phyloP scores from a whole-genome alignment of 1,140 invertebrate species.

The Parasteatoda tepidariorum region DNA sequence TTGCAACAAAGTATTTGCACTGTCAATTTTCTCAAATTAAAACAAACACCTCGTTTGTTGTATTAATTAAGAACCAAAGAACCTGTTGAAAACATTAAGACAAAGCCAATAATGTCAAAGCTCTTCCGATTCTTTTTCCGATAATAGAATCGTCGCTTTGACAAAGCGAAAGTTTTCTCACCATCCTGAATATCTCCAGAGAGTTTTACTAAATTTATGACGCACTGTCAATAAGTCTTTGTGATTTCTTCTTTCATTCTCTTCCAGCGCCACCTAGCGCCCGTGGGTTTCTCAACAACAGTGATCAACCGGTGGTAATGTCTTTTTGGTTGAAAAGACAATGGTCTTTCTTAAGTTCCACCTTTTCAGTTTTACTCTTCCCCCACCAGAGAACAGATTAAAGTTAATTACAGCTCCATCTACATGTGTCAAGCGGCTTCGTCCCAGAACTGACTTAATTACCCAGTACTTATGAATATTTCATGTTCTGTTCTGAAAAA shows the following conservation, averaged over 20 bases:
- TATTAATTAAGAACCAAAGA: not conserved
- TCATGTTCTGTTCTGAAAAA: slow-evolving; percentile 48
- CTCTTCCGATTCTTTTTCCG: slow-evolving; percentile 34
- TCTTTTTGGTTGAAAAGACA: slow-evolving; percentile 50
- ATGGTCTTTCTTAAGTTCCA: slow-evolving; percentile 46
- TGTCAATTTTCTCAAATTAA: too few relatives aligned
- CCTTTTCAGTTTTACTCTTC: slow-evolving; percentile 44
- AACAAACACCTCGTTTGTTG: too few relatives aligned
- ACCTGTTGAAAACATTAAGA: slow-evolving; percentile 34
- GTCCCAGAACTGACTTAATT: slow-evolving; percentile 52
- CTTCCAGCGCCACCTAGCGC: slow-evolving; percentile 19
- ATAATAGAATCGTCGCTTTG: not conserved
- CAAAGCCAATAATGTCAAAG: slow-evolving; percentile 53
- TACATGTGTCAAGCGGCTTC: slow-evolving; percentile 52
- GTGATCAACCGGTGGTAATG: slow-evolving; percentile 57
- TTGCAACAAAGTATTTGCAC: too few relatives aligned
- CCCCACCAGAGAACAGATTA: slow-evolving; percentile 48
- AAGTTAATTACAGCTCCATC: slow-evolving; percentile 58
- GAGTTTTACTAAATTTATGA: slow-evolving; percentile 53
- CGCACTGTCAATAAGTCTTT: slow-evolving; percentile 54
- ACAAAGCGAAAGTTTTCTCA: slow-evolving; percentile 27
- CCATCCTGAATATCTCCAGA: slow-evolving; percentile 14
- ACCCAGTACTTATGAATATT: slow-evolving; percentile 59
- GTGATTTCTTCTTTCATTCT: slow-evolving; percentile 13
- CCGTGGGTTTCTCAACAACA: slow-evolving; percentile 34